phyloP scores from a whole-genome alignment of 35 echinoderm and acorn worm genomes.

The Ophioderma brevispina region DNA sequence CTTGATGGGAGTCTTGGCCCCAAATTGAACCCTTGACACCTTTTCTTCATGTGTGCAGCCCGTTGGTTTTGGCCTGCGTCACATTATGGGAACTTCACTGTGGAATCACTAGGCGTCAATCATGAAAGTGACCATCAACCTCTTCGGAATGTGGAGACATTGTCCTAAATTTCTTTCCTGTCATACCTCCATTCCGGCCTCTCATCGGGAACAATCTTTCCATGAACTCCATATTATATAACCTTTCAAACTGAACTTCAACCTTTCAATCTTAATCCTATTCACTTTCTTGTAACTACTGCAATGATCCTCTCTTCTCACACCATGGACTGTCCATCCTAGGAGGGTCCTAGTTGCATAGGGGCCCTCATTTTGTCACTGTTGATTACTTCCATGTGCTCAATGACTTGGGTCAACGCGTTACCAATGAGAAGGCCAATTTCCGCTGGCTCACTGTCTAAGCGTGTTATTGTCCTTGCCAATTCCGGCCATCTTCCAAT shows the following conservation, averaged over 20 bases:
- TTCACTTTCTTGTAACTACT: neutral
- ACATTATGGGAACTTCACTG: conserved; percentile 41
- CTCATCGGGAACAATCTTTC: conserved; percentile 9
- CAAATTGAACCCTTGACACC: conserved; percentile 21
- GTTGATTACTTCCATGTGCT: neutral
- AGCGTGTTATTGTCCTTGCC: neutral
- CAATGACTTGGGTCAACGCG: neutral
- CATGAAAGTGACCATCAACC: conserved; percentile 18
- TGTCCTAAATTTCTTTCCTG: conserved; percentile 11
- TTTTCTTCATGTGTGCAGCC: conserved; percentile 34
- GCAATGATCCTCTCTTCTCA: neutral
- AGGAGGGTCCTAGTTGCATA: neutral
- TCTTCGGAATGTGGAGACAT: neutral
- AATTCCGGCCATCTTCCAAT: neutral
- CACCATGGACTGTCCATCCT: conserved; percentile 22
- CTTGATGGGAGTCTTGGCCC: neutral
- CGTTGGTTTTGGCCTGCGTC: conserved; percentile 15
- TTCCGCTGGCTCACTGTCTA: neutral
- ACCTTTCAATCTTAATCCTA: neutral
- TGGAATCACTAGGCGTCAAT: conserved; percentile 20
- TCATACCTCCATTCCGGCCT: neutral
- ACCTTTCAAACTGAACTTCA: conserved; percentile 9
- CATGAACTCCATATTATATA: neutral
- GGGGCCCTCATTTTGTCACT: neutral
- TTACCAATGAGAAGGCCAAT: neutral